Base-by-base conservation (phyloP, 2,888 invertebrate species). In the Dendrolimus pini region DNA sequence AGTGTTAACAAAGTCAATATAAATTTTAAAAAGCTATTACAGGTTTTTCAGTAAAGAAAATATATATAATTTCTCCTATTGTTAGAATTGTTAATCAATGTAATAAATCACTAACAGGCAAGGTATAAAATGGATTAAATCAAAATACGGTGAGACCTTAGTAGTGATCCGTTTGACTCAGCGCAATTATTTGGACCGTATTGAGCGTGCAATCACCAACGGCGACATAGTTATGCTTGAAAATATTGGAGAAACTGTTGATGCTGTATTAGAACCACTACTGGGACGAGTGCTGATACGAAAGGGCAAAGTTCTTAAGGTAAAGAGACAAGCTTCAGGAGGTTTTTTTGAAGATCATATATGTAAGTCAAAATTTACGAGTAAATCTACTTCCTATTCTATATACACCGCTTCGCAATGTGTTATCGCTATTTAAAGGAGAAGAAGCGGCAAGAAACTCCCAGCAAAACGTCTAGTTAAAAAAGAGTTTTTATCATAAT, bases 41-140 rank as follows among this genome's bases (percentile, higher is more conserved):
- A 13, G 41, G 10, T 53, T 1, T 30, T 30, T 30, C 3, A 30
- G 18, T 30, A 6, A 30, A 3, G 30, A 30, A 30, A 30, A 30
- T 30, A 30, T 6, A 14, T 14, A 14, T 3, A 30, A 18, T 30
- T 30, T 30, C 30, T 30, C 1, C 30, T 30, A 6, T 30, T 30
- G 30, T 30, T 30, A 3, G 3, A 18, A 18, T 18, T 18, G 1
- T 2, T 18, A 18, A 18, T 18, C 18, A 18, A 2, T 18, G 18
- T 18, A 18, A 18, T 18, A 18, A 18, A 1, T 18, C 30, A 30
- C 30, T 30, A 14, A 59, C 69, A 93, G 93, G 55, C 97, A 97
- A 92, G 97, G 97, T 14, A 93, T 98, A 57, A 98, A 98, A 82
- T 98, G 98, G 98, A 97, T 99, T 62, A 98, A 97, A 85, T 94